These are phyloP conservation scores for Diuraphis noxia DNA, from an alignment of 1,140 invertebrate species.

Conservation along the genomic window DNA sequence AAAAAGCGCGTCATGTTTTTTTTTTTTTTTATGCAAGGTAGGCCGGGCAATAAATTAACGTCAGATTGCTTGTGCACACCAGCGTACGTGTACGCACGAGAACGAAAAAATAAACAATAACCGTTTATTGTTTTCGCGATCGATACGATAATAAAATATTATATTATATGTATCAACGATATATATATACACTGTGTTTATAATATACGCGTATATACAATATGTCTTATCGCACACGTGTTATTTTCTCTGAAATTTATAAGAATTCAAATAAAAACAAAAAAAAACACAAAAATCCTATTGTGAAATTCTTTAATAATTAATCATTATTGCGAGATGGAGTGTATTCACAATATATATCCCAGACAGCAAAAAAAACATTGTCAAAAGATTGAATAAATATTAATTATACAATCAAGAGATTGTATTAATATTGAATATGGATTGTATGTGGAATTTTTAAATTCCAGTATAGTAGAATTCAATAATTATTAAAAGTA, in stretches of 20 bases:
- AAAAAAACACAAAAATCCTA: not conserved
- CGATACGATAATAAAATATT: not conserved
- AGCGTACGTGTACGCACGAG: not conserved
- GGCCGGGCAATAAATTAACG: conserved; percentile 33
- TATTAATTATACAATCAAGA: too few species aligned
- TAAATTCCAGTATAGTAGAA: too few species aligned
- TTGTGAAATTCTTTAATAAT: conserved; percentile 5
- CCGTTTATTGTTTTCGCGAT: not conserved
- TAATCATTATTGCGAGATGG: not conserved
- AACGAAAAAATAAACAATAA: conserved; percentile 14
- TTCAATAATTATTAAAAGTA: not conserved
- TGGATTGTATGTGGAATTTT: too few species aligned
- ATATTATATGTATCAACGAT: not conserved
- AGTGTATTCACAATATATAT: not conserved
- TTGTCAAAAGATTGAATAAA: too few species aligned
- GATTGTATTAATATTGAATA: too few species aligned
- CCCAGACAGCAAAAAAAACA: too few species aligned
- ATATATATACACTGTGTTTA: not conserved
- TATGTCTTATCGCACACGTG: not conserved
- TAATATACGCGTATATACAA: not conserved
- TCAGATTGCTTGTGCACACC: not conserved
- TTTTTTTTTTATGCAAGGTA: conserved; percentile 18
- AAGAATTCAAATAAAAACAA: not conserved
- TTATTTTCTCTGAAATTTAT: not conserved
- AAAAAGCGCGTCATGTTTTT: not conserved